A percentile compares a stretch with the other conserved stretches of the same genome.
Conservation (phyloP, 2,113 vertebrate species). For the Enhydra lutris region DNA sequence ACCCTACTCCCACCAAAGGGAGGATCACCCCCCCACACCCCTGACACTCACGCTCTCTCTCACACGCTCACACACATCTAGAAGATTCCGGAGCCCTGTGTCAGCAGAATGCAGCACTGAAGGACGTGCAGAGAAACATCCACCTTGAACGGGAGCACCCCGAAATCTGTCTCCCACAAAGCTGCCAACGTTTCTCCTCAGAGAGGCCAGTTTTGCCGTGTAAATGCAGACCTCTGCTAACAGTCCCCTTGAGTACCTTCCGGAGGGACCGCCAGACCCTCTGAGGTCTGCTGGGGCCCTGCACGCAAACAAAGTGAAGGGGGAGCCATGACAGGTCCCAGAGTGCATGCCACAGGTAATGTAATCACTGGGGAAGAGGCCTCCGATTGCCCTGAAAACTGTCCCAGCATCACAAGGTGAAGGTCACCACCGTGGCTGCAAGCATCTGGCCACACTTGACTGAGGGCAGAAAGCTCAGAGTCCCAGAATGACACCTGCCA, state of each 20-base stretch:
- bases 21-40: background rate
- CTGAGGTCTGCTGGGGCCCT: background rate
- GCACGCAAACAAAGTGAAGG: background rate
- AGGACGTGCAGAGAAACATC: background rate
- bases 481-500: accelerated
- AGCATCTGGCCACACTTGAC: background rate
- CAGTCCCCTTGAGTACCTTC: background rate
- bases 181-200: background rate
- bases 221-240: background rate
- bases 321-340: accelerated
- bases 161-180: background rate
- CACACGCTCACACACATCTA: no score
- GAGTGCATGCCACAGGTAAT: accelerated
- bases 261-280: accelerated
- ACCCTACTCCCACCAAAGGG: background rate
- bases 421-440: background rate
- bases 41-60: background rate
- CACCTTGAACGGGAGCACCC: background rate
- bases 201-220: background rate
- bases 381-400: background rate
- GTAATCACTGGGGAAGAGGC: background rate
- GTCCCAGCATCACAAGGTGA: background rate
- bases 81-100: background rate
- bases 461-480: background rate
- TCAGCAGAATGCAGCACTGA: background rate